Conservation (phyloP, 2,888 invertebrate species). For the Rotaria socialis region DNA sequence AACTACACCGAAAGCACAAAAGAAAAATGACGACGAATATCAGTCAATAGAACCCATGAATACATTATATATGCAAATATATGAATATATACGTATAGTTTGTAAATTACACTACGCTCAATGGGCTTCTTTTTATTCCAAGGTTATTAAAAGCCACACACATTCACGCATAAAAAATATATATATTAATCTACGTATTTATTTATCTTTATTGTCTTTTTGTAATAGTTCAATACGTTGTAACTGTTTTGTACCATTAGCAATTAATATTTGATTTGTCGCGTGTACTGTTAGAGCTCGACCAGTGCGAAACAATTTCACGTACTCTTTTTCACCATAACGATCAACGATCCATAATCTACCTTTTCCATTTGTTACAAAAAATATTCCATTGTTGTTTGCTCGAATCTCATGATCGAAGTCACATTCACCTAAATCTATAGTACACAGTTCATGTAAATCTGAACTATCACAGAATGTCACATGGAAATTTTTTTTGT, state of each 20-base stretch:
- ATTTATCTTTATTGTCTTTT: background rate
- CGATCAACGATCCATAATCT: background rate
- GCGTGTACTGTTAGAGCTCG: background rate
- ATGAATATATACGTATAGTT: background rate
- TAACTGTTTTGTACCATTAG: slow-evolving; percentile 20
- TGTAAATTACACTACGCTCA: background rate
- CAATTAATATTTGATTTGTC: background rate
- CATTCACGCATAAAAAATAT: too few species aligned
- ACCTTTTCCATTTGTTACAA: slow-evolving; percentile 13
- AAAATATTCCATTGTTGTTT: background rate
- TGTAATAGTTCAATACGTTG: background rate
- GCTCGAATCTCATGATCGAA: slow-evolving; percentile 32
- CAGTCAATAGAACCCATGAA: background rate
- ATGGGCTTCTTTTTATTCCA: background rate
- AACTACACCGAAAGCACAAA: too few species aligned
- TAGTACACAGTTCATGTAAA: background rate
- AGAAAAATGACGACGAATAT: background rate
- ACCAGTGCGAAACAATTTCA: background rate
- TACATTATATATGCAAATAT: background rate
- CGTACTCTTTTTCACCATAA: slow-evolving; percentile 3
- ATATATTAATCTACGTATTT: background rate
- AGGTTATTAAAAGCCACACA: background rate
- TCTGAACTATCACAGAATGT: background rate
- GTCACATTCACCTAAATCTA: slow-evolving; percentile 25
- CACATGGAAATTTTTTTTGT: background rate